Percentiles rank a stretch among this genome's conserved stretches.
phyloP scores from a whole-genome alignment of 2,797 vertebrate species.

The Danio aesculapii region DNA sequence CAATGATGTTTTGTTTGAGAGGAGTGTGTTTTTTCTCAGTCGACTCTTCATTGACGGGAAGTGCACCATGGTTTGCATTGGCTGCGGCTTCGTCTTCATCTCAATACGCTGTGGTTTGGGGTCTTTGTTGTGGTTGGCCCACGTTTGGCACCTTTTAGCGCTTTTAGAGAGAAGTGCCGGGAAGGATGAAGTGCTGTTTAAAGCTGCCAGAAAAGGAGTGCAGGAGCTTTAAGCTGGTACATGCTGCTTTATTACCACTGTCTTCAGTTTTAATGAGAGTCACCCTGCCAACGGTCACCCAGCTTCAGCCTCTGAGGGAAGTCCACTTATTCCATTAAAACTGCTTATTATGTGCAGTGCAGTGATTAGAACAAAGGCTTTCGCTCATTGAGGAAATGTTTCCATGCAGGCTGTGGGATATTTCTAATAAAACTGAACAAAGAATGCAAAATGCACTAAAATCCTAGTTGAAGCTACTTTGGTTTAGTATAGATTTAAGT shows the following conservation, averaged over 20 bases:
- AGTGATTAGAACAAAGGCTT: not conserved
- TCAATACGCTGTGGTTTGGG: not conserved
- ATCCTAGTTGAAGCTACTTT: not conserved
- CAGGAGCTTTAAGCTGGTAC: not conserved
- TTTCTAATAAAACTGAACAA: not conserved
- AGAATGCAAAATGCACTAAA: not conserved
- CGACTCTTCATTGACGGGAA: not conserved
- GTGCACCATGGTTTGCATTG: conserved; percentile 12
- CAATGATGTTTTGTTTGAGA: conserved; percentile 4
- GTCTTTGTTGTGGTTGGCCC: conserved; percentile 26
- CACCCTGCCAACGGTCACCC: not conserved
- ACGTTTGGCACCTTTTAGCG: conserved; percentile 1
- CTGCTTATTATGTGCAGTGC: not conserved
- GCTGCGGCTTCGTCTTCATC: conserved; percentile 6
- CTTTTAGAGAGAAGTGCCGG: conserved; percentile 18
- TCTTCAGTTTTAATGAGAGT: not conserved
- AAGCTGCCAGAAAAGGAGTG: conserved; percentile 14
- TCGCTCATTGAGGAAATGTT: not conserved
- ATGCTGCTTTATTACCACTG: not conserved
- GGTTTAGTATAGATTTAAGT: not conserved
- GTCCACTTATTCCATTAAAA: not conserved
- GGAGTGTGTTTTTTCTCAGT: not conserved
- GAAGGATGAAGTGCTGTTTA: conserved; percentile 11
- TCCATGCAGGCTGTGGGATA: not conserved
- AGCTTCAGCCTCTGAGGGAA: not conserved